Evolutionary conservation across 2,888 invertebrate species (phyloP).

Genomic region (Aspidapion aeneum): DNA sequence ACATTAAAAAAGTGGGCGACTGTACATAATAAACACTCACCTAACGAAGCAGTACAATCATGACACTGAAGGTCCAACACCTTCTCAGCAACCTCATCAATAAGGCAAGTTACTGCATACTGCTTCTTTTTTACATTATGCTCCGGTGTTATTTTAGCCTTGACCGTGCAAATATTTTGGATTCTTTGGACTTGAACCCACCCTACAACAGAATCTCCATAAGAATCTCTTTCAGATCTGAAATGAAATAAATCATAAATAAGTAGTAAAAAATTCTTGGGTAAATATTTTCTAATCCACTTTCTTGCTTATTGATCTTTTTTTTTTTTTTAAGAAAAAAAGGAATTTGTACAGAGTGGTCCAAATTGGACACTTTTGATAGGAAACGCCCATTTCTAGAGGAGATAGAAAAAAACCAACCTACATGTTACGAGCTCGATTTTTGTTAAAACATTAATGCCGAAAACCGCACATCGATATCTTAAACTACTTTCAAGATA

Average conservation of each 20-base stretch:
- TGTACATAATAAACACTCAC: no score
- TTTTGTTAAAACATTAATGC: no score
- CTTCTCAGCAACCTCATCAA: background rate
- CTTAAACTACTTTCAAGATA: no score
- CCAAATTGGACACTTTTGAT: no score
- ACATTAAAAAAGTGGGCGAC: no score
- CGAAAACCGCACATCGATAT: no score
- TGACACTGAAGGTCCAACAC: background rate
- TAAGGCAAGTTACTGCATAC: background rate
- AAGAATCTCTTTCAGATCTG: background rate
- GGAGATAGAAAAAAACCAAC: no score
- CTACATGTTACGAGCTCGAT: no score
- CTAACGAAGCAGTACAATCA: background rate
- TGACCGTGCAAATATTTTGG: background rate
- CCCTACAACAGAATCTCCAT: background rate
- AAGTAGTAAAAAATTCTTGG: background rate
- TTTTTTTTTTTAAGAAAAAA: no score
- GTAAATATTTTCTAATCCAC: background rate
- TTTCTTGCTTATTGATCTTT: background rate
- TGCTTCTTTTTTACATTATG: background rate
- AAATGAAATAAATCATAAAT: background rate
- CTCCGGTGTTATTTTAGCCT: background rate
- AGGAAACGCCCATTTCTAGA: no score
- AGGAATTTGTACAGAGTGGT: no score
- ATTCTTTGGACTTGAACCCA: background rate